Conservation (phyloP, 1,140 invertebrate species). For the Zeugodacus cucurbitae region DNA sequence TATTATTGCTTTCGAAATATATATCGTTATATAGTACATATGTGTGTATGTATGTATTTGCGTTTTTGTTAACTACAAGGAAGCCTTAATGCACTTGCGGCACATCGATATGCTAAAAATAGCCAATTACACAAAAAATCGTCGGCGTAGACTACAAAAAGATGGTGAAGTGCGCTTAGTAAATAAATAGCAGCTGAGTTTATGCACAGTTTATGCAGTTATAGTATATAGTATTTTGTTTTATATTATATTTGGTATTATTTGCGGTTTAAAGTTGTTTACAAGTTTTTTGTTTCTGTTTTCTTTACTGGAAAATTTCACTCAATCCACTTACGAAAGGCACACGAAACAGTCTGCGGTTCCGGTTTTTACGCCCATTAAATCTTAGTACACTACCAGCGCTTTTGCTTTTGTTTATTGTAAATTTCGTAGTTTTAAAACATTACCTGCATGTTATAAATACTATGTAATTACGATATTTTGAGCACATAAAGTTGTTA, state of each 20-base stretch:
- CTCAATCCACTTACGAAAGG: constrained; percentile 15
- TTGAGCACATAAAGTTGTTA: background rate
- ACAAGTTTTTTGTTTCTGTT: background rate
- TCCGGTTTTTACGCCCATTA: constrained; percentile 25
- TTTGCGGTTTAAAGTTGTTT: background rate
- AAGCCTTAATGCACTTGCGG: constrained; percentile 25
- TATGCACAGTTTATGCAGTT: background rate
- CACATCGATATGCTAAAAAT: constrained; percentile 27
- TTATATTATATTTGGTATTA: background rate
- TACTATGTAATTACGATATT: background rate
- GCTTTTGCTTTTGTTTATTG: background rate
- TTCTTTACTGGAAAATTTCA: background rate
- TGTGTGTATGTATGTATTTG: background rate
- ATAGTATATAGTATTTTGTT: background rate
- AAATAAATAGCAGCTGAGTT: background rate
- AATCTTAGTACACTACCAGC: background rate
- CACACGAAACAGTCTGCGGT: constrained; percentile 37
- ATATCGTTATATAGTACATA: background rate
- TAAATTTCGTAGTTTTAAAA: background rate
- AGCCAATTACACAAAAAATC: constrained; percentile 24
- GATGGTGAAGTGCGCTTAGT: background rate
- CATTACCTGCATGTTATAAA: background rate
- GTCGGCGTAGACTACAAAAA: constrained; percentile 19
- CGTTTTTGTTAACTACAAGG: constrained; percentile 8
- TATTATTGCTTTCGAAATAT: background rate